These are phyloP conservation scores for Tetramorium alpestre DNA, from an alignment of 1,140 invertebrate species.

Conservation along the genomic window DNA sequence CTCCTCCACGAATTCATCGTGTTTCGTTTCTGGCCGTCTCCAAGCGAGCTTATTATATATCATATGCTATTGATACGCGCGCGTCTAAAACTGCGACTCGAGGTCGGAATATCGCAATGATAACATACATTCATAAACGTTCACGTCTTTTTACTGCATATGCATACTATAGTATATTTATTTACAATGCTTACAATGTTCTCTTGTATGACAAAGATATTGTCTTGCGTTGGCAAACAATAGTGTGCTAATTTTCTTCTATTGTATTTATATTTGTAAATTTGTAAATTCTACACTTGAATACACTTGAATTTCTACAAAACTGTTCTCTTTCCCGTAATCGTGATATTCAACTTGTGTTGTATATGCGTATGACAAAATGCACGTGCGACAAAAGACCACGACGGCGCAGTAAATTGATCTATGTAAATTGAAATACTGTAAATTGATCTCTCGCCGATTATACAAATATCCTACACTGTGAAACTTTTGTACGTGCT, in stretches of 20 bases:
- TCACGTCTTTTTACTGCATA: background rate
- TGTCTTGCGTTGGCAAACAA: background rate
- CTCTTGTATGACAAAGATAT: background rate
- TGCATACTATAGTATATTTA: background rate
- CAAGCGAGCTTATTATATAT: background rate
- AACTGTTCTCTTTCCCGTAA: background rate
- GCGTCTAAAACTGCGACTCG: background rate
- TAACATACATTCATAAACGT: background rate
- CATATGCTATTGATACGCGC: background rate
- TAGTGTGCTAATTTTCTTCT: background rate
- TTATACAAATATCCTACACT: background rate
- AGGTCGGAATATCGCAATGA: background rate
- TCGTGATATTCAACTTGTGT: no score
- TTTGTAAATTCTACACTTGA: background rate
- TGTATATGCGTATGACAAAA: no score
- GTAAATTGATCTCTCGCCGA: background rate
- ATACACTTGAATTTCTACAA: background rate
- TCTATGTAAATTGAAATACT: slow-evolving; percentile 15
- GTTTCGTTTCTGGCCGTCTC: background rate
- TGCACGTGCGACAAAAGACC: background rate
- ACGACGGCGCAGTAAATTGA: background rate
- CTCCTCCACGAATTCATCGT: background rate
- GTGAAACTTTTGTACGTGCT: slow-evolving; percentile 20
- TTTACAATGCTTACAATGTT: background rate
- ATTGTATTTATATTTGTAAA: background rate